Percentiles rank a stretch among this genome's conserved stretches.
These are phyloP conservation scores for Tetheella fluctuosa DNA, from an alignment of 2,888 invertebrate genomes.

Conservation along the genomic window DNA sequence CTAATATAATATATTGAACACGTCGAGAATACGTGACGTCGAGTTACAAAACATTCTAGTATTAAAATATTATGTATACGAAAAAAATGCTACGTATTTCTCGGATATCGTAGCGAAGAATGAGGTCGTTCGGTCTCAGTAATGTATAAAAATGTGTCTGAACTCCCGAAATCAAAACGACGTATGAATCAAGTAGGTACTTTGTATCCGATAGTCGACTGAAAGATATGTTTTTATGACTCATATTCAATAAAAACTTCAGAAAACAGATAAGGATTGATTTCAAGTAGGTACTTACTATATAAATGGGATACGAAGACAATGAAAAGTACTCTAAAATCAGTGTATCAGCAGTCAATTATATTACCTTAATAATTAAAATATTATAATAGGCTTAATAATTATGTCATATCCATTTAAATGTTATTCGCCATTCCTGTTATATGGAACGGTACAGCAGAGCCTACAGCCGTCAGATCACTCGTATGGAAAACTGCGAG, in stretches of 20 bases:
- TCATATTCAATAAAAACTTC: too few relatives aligned
- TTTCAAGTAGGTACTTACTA: too few relatives aligned
- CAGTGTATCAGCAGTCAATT: too few relatives aligned
- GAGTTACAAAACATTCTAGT: slow-evolving; percentile 40
- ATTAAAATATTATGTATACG: slow-evolving; percentile 23
- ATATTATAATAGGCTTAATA: neutral
- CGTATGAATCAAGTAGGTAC: too few relatives aligned
- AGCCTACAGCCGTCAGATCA: slow-evolving; percentile 30
- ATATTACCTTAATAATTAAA: neutral
- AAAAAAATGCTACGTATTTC: slow-evolving; percentile 20
- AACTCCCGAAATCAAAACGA: neutral
- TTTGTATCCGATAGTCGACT: too few relatives aligned
- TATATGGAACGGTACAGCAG: slow-evolving; percentile 23
- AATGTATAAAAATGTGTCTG: neutral
- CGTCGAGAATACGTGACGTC: slow-evolving; percentile 33
- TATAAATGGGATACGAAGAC: too few relatives aligned
- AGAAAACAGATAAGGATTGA: too few relatives aligned
- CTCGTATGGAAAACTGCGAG: slow-evolving; percentile 33
- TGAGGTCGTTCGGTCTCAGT: neutral
- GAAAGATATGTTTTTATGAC: too few relatives aligned
- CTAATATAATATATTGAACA: slow-evolving; percentile 70
- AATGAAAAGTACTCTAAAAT: too few relatives aligned
- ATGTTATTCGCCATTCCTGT: slow-evolving; percentile 12
- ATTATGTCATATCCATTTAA: neutral
- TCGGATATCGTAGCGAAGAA: slow-evolving; percentile 2